These are phyloP conservation scores for Luehdorfia chinensis DNA, from an alignment of 1,140 invertebrate species.

Conservation along the genomic window DNA sequence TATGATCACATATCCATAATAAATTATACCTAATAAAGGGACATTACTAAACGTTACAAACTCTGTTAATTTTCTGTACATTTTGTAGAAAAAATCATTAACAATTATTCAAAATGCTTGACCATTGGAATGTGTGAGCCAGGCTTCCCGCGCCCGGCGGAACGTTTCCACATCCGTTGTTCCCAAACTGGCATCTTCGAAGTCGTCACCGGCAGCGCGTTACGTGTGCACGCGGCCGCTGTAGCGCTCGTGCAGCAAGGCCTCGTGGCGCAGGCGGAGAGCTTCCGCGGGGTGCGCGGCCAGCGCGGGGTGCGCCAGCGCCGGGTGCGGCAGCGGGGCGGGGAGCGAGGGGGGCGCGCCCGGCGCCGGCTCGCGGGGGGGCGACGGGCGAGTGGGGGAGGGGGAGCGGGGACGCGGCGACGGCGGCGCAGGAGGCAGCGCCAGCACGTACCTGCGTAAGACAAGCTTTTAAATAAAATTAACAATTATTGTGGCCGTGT, in stretches of 20 bases:
- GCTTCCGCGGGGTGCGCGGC: conserved; percentile 37
- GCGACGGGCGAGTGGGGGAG: conserved; percentile 65
- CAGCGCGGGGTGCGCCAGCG: conserved; percentile 28
- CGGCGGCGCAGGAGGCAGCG: conserved; percentile 69
- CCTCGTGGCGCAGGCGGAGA: conserved; percentile 34
- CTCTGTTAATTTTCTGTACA: too few species aligned
- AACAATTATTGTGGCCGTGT: too few species aligned
- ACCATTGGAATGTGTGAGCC: too few species aligned
- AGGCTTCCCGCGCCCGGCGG: neutral
- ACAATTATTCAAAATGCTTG: too few species aligned
- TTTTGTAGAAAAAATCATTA: too few species aligned
- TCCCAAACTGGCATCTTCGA: neutral
- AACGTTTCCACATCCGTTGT: neutral
- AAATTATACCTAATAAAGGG: too few species aligned
- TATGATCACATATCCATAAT: too few species aligned
- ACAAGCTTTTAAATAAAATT: too few species aligned
- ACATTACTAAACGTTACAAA: too few species aligned
- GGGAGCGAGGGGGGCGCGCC: conserved; percentile 72
- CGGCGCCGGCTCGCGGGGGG: conserved; percentile 57
- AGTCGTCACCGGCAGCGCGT: conserved; percentile 10
- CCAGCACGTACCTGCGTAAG: conserved; percentile 60
- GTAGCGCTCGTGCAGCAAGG: conserved; percentile 47
- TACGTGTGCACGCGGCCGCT: conserved; percentile 57
- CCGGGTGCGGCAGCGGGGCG: conserved; percentile 24
- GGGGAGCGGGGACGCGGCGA: conserved; percentile 65